Base-by-base conservation (phyloP, 2,113 vertebrate genomes). In the Raja brachyura region DNA sequence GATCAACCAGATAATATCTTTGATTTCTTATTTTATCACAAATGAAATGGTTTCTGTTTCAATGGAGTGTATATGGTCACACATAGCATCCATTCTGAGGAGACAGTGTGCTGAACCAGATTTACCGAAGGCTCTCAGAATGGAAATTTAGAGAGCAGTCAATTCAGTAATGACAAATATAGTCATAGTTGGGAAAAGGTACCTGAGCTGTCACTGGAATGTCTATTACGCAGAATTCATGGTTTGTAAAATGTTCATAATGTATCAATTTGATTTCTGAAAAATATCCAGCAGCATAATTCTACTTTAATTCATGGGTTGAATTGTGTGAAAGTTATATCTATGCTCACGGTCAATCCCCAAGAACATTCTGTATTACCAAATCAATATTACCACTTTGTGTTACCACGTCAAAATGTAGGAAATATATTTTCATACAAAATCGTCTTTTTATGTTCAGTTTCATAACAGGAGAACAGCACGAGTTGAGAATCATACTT, bases 191-290 rank as follows among this genome's bases (percentile, higher is more conserved):
- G 83, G n/a, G n/a, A 88, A 63, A 20, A 16, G 5, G 28, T 14
- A 5, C 4, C 28, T n/a, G 16, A 31, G 54, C 13, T 63, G 5
- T 88, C 59, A 66, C 83, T 88, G n/a, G 25, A 33, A 63, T 63
- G 13, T 31, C 59, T 7, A 5, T 88, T 25, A 66, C 5, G 28
- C 6, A 18, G 31, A 88, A 56, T 10, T 14, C 10, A 31, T 13
- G 56, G n/a, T 88, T 63, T 88, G 5, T 88, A 13, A 88, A 63
- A 31, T 63, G 63, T 88, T 88, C 83, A 88, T 88, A 88, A 88
- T 31, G 4, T 33, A 33, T 9, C 59, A 59, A 31, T 88, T 88
- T 63, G n/a, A 88, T 63, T 16, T 33, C 5, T n/a, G 4, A 63
- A 88, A 61, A 63, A 14, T n/a, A 88, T 61, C 61, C 59, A 31